Evolutionary conservation across 1,140 invertebrate genomes (phyloP).

Genomic region (Halictus rubicundus): DNA sequence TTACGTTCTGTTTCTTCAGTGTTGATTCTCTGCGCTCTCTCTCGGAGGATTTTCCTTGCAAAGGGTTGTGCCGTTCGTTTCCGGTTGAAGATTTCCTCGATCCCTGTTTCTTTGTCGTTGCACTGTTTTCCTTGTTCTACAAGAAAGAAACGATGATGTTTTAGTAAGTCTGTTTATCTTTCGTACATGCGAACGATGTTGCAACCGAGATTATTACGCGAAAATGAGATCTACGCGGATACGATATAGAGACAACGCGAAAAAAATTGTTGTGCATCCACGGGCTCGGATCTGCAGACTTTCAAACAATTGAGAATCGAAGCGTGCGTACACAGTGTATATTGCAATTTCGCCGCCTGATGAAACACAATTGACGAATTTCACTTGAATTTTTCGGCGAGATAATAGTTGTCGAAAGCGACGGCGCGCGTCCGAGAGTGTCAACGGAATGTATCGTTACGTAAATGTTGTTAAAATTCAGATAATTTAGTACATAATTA

Average conservation of each 20-base stretch:
- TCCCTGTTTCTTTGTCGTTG: too few relatives aligned
- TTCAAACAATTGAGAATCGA: neutral
- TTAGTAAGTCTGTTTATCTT: neutral
- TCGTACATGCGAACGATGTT: neutral
- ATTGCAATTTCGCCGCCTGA: constrained; percentile 4
- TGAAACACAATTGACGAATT: constrained; percentile 33
- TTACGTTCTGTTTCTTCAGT: neutral
- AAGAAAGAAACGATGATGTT: neutral
- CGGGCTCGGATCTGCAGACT: neutral
- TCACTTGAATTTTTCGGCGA: neutral
- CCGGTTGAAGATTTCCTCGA: neutral
- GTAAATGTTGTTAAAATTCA: constrained; percentile 37
- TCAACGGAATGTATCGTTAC: constrained; percentile 25
- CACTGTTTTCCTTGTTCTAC: neutral
- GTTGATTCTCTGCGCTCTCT: neutral
- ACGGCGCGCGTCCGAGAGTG: neutral
- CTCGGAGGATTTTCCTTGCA: neutral
- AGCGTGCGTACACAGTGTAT: neutral
- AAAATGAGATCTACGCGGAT: too few relatives aligned
- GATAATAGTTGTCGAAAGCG: constrained; percentile 18
- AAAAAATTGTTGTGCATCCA: neutral
- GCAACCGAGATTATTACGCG: neutral
- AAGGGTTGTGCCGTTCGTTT: neutral
- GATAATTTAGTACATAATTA: constrained; percentile 37
- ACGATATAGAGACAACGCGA: neutral